Evolutionary conservation across 2,797 vertebrate species (phyloP), one percentile per base, ranked within the genome.

Genomic region (Neostethus bicornis): DNA sequence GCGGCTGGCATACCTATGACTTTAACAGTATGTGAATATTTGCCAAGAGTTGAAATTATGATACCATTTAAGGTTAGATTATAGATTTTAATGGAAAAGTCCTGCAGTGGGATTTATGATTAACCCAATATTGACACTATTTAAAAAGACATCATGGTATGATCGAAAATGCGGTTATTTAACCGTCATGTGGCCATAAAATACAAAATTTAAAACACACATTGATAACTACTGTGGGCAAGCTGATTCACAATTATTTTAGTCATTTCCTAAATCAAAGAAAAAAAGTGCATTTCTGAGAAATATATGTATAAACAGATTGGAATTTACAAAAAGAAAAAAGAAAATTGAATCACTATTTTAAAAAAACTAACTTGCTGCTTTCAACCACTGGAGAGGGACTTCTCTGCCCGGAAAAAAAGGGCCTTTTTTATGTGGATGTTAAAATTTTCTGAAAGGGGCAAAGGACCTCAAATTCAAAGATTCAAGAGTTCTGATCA

Each of bases 31-130:
- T 2, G n/a, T 9, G 19, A 74, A 59, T 37, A 44, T 76, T 73
- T 71, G 70, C 81, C 76, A 82, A 69, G 75, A 75, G 75, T 54
- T 64, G 39, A 63, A 72, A 48, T 48, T 63, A 16, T 9, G 3
- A 43, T 42, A 64, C 84, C 77, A 79, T 89, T 80, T 86, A 89
- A 76, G 73, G 88, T 69, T 65, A 66, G 38, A 66, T 29, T 61
- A 45, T 62, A 48, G 61, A 45, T 42, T 45, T 72, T 57, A 3
- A 24, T 55, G 59, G 63, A 73, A 74, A 67, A 51, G 52, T 39
- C 35, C 60, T 72, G 47, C 44, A 50, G 32, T 21, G 58, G 24
- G 83, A 88, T 79, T 87, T 87, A 84, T 76, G 70, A 20, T 46
- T 58, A 26, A 42, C 51, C 56, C 20, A 70, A 64, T 73, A 64